Evolutionary conservation across 30 jellyfish, hydroid and myxozoan genomes (phyloP), one percentile per base, ranked within the genome.

Genomic region (Aurelia aurita): DNA sequence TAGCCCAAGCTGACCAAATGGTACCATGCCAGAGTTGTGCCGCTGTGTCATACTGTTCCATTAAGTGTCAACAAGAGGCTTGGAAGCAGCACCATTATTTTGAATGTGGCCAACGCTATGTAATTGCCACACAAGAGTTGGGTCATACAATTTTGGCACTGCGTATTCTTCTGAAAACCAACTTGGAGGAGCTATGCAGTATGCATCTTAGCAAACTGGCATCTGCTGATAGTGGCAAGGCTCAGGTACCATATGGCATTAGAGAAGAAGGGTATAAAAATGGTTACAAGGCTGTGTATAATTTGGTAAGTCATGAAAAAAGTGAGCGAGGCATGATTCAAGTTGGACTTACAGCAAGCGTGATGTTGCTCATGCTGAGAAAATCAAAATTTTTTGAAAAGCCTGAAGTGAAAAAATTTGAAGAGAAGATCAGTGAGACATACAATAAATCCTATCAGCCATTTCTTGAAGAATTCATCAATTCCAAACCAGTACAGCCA

Each of bases 131-230:
- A 78, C 87, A 93, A 22, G 79, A 87, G 72, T 26, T 83, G 35
- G 97, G 98, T 15, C 82, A 87, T 45, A 91, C 97, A 11, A 89
- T 76, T 60, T 31, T 93, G 65, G 94, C 97, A 2, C 61, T 85
- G 12, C 72, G 96, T 43, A 84, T 84, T 47, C 66, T 93, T 19
- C 88, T 93, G 39, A 74, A 66, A 61, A 57, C 86, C 25, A 21
- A 39, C 20, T 60, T 72, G 49, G 10, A 21, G 19, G 28, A 28
- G 26, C 71, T 66, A 12, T 54, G 35, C 12, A 59, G 65, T 16
- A 22, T 13, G 44, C 87, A 69, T 61, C 43, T 63, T 35, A 55
- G 58, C 55, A n/a, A n/a, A 14, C 34, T 60, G 39, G 51, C 26
- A 22, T 16, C 68, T 31, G 26, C 16, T 28, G 82, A 58, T 13